Conservation (phyloP, 2,888 invertebrate genomes). For the Harpalus rufipes region DNA sequence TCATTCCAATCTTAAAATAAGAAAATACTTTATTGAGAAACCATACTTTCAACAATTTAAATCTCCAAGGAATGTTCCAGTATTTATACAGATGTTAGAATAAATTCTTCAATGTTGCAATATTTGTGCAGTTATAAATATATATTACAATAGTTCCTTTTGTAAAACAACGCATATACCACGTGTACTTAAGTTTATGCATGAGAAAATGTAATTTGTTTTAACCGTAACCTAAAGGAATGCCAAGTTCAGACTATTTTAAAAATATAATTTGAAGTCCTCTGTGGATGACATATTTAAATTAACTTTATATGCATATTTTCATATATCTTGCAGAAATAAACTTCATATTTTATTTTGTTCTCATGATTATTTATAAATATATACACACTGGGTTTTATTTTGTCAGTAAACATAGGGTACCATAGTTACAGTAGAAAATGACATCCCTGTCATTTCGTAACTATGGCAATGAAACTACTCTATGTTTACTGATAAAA, state of each 20-base stretch:
- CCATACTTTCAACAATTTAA: not conserved
- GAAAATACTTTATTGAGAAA: not conserved
- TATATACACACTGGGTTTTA: no score
- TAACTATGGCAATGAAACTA: no score
- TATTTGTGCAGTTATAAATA: not conserved
- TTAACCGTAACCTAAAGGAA: not conserved
- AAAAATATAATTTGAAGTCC: not conserved
- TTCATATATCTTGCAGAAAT: not conserved
- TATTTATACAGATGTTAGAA: conserved; percentile 1
- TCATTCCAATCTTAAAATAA: not conserved
- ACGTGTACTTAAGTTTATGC: no score
- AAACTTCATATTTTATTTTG: not conserved
- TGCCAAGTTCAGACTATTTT: not conserved
- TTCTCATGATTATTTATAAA: no score
- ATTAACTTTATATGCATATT: not conserved
- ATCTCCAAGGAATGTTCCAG: not conserved
- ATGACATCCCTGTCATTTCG: no score
- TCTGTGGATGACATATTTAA: not conserved
- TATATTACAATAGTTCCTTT: not conserved
- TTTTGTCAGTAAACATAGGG: no score
- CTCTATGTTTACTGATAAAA: no score
- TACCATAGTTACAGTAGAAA: no score
- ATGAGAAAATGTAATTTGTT: conserved; percentile 3
- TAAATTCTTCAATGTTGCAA: not conserved
- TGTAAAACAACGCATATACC: no score